Evolutionary conservation across 2,113 vertebrate genomes (phyloP).

Genomic region (Phocoena phocoena): DNA sequence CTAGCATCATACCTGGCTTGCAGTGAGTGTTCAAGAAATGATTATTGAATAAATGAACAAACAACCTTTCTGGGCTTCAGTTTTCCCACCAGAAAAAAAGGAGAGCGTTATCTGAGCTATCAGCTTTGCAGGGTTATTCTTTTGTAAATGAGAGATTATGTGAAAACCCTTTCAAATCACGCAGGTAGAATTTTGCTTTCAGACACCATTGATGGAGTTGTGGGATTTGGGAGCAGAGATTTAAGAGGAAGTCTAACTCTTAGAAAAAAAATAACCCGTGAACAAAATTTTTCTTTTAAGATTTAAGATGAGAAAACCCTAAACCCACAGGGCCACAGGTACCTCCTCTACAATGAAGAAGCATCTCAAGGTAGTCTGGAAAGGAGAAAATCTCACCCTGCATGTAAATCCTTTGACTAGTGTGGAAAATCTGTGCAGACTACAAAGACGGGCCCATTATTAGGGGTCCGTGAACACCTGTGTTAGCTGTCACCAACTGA

Average conservation of each 20-base stretch:
- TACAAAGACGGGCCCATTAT: background rate
- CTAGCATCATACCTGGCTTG: background rate
- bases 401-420: background rate
- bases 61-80: background rate
- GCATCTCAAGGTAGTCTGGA: background rate
- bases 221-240: constrained; percentile 35
- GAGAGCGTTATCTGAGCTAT: constrained; percentile 19
- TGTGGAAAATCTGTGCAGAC: background rate
- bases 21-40: background rate
- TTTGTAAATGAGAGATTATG: background rate
- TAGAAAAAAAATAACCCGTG: background rate
- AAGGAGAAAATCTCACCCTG: background rate
- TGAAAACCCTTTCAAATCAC: constrained; percentile 14
- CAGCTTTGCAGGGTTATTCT: constrained; percentile 18
- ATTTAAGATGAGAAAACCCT: background rate
- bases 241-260: background rate
- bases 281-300: background rate
- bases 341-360: background rate
- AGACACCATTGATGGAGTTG: background rate
- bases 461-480: background rate
- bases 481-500: background rate
- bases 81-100: background rate
- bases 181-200: constrained; percentile 25
- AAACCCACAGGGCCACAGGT: background rate
- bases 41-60: constrained; percentile 16